Evolutionary conservation across 1,140 invertebrate species (phyloP), one percentile per base, ranked within the genome.

Genomic region (Atopsyche davidsoni): DNA sequence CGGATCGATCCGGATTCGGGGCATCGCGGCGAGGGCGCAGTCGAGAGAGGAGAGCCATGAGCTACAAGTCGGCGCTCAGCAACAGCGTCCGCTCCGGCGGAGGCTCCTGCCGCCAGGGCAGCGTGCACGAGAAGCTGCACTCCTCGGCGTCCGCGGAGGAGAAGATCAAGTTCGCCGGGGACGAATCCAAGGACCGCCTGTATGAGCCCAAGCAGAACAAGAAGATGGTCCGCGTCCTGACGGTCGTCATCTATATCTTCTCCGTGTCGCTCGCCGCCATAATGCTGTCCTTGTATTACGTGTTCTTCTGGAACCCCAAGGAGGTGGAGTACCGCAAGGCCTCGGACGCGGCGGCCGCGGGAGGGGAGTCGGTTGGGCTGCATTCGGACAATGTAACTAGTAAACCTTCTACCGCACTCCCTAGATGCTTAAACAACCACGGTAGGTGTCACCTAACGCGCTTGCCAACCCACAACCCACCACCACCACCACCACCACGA

Each of bases 221-320:
- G 66, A 93, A 93, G 71, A 73, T 86, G 59, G 77, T 97, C 24
- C 80, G 93, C n/a, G 86, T 97, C 42, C 76, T 96, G 48, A 97
- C 93, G 1, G 94, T 98, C 23, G 79, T 96, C 51, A 92, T 92
- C 6, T 98, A 98, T 71, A 84, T 97, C 41, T 84, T 97, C 62
- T 92, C 90, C 57, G 94, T 98, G 49, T 97, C 93, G 10, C 74
- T 95, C 52, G 93, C 92, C 0, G 94, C 93, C 3, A 93, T 97
- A 55, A 87, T 96, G 65, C 77, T 98, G 18, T 95, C 92, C 0
- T 76, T 96, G 9, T 98, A 97, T 73, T 98, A 98, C 72, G 86
- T 93, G 52, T 92, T 96, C 67, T 81, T 97, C 52, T 97, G 94
- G 94, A 84, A 94, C 67, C 90, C 91, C 0, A 79, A 70, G 65